Base-by-base conservation (phyloP, 2,888 invertebrate genomes). In the Isoperla grammatica region DNA sequence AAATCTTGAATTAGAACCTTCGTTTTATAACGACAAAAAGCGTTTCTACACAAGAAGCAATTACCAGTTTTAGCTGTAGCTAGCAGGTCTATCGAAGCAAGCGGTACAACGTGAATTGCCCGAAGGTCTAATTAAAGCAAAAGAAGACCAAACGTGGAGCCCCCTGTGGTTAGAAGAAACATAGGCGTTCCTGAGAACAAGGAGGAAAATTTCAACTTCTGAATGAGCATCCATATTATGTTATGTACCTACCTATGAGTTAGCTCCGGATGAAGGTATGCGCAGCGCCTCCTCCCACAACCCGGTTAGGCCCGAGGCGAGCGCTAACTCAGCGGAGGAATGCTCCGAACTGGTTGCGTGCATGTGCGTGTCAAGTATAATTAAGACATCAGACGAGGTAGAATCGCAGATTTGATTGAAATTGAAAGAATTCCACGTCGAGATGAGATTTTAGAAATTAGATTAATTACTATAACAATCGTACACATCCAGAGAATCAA, bases 51-150 rank as follows among this genome's bases (percentile, higher is more conserved):
- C 29, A 29, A 29, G 29, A 29, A 29, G 29, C 29, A 29, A 29
- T 29, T 29, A 29, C 29, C 29, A 4, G 29, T 29, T 29, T 29
- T 29, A 29, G 29, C 29, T 29, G 5, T 8, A 29, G 29, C 29
- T 29, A 29, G 29, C 29, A 29, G 29, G 39, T 39, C 17, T 53
- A 29, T 29, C 29, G 4, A 29, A 6, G 5, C 39, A 17, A 39
- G 53, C 39, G 20, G 37, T 53, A 45, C 48, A 57, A 61, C 56
- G 57, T 61, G 61, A 57, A 61, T 42, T 46, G 42, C 56, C 61
- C 42, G 15, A 12, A 45, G 59, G 57, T 37, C 56, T 57, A 53
- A 53, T 54, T 57, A 59, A 60, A 55, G 49, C 55, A 45, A 56
- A 59, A n/a, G 50, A 42, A 43, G 53, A 53, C 19, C 17, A 53